Evolutionary conservation across 2,888 invertebrate genomes (phyloP).

Genomic region (Melieria crassipennis): DNA sequence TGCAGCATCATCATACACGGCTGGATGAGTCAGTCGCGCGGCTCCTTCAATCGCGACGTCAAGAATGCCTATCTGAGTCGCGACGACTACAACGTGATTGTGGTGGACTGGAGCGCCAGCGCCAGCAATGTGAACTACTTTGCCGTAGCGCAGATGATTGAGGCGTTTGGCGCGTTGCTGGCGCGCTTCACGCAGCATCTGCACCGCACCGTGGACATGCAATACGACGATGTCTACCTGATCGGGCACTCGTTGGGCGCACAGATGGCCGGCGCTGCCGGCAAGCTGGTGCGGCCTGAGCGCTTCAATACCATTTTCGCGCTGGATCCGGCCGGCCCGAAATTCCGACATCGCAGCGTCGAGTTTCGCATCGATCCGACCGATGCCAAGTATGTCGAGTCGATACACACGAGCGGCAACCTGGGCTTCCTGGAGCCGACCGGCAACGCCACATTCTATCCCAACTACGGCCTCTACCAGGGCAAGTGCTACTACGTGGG

Average conservation of each 20-base stretch:
- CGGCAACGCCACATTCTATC: slow-evolving; percentile 64
- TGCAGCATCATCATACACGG: slow-evolving; percentile 57
- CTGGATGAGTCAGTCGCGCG: slow-evolving; percentile 59
- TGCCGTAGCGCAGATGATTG: slow-evolving; percentile 53
- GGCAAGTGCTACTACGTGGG: slow-evolving; percentile 54
- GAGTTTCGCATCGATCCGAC: slow-evolving; percentile 58
- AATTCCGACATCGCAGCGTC: slow-evolving; percentile 51
- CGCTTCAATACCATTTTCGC: slow-evolving; percentile 60
- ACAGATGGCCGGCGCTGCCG: slow-evolving; percentile 61
- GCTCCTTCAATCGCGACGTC: slow-evolving; percentile 56
- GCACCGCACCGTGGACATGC: slow-evolving; percentile 41
- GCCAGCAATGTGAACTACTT: slow-evolving; percentile 58
- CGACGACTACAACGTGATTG: slow-evolving; percentile 55
- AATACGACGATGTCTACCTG: slow-evolving; percentile 53
- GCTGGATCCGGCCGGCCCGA: slow-evolving; percentile 63
- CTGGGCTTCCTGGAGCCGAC: slow-evolving; percentile 58
- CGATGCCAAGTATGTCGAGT: slow-evolving; percentile 62
- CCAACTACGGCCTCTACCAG: slow-evolving; percentile 61
- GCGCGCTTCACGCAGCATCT: slow-evolving; percentile 55
- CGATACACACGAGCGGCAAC: slow-evolving; percentile 63
- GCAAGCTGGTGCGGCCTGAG: slow-evolving; percentile 51
- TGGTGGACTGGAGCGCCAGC: slow-evolving; percentile 60
- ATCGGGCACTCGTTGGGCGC: slow-evolving; percentile 65
- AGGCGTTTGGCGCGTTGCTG: slow-evolving; percentile 53
- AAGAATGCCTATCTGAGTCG: slow-evolving; percentile 56